These are phyloP conservation scores for Urosaurus nigricauda DNA, from an alignment of 2,797 vertebrate genomes.

Conservation along the genomic window DNA sequence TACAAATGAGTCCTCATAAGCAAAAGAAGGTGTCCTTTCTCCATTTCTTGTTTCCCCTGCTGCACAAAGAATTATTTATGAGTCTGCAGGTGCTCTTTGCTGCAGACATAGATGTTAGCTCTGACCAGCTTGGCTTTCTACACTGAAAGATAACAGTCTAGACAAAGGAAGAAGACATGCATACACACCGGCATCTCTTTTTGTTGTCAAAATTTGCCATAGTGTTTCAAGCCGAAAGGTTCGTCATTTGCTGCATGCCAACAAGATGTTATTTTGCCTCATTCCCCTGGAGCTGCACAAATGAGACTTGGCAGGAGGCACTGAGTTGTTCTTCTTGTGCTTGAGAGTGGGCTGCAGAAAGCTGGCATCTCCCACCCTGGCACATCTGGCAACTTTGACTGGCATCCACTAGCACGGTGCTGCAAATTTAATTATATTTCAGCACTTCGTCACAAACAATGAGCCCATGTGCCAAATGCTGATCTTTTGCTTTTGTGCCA, in stretches of 20 bases:
- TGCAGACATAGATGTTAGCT: constrained; percentile 14
- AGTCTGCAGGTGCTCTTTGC: not conserved
- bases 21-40: constrained; percentile 48
- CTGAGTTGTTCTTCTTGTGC: constrained; percentile 40
- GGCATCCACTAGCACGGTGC: constrained; percentile 62
- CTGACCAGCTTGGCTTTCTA: not conserved
- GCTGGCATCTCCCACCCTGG: constrained; percentile 64
- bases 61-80: constrained; percentile 51
- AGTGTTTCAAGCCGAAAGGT: constrained; percentile 48
- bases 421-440: constrained; percentile 76
- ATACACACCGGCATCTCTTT: constrained; percentile 49
- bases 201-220: constrained; percentile 46
- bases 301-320: constrained; percentile 66
- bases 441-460: constrained; percentile 73
- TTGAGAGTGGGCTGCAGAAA: constrained; percentile 42
- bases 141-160: constrained; percentile 17
- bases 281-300: constrained; percentile 60
- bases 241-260: constrained; percentile 56
- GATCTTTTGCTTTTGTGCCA: constrained; percentile 68
- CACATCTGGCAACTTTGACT: constrained; percentile 72
- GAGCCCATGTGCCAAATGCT: constrained; percentile 64
- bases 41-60: constrained; percentile 39
- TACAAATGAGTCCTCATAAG: constrained; percentile 15
- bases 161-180: constrained; percentile 21
- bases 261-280: constrained; percentile 62